A percentile compares a stretch with the other conserved stretches of the same genome.
Conservation (phyloP, 2,888 invertebrate genomes). For the Argyresthia albistria region DNA sequence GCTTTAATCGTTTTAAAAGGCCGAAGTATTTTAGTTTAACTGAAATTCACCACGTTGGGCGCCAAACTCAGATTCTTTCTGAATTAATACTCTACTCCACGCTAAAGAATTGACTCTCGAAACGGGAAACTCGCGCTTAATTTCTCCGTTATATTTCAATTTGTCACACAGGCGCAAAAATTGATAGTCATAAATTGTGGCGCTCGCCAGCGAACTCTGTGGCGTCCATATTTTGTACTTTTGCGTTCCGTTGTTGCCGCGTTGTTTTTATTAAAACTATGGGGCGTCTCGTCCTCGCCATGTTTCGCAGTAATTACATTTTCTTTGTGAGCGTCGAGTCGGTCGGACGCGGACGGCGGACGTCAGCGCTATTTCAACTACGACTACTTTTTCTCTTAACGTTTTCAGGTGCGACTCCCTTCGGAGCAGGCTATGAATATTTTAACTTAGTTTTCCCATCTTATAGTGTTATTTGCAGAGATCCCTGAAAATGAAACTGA, state of each 20-base stretch:
- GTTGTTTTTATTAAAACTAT: conserved; percentile 22
- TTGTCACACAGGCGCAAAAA: conserved; percentile 16
- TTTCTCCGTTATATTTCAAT: conserved; percentile 15
- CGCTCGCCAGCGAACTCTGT: conserved; percentile 8
- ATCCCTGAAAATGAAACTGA: too few relatives aligned
- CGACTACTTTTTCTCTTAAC: conserved; percentile 6
- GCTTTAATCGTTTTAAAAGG: too few relatives aligned
- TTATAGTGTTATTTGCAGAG: too few relatives aligned
- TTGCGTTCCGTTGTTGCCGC: not conserved
- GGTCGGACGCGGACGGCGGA: not conserved
- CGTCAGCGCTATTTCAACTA: not conserved
- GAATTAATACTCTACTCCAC: not conserved
- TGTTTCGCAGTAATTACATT: conserved; percentile 31
- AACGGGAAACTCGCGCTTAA: not conserved
- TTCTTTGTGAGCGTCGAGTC: conserved; percentile 21
- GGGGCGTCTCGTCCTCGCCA: conserved; percentile 15
- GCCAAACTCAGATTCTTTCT: not conserved
- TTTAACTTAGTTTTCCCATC: too few relatives aligned
- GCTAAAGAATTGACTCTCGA: conserved; percentile 2
- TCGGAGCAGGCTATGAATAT: too few relatives aligned
- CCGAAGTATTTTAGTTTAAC: conserved; percentile 9
- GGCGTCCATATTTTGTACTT: conserved; percentile 1
- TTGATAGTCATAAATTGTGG: conserved; percentile 20
- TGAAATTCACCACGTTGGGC: conserved; percentile 15
- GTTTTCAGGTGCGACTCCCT: conserved; percentile 4